A percentile compares a stretch with the other conserved stretches of the same genome.
Conservation (phyloP, 2,113 vertebrate species). For the Strix uralensis region DNA sequence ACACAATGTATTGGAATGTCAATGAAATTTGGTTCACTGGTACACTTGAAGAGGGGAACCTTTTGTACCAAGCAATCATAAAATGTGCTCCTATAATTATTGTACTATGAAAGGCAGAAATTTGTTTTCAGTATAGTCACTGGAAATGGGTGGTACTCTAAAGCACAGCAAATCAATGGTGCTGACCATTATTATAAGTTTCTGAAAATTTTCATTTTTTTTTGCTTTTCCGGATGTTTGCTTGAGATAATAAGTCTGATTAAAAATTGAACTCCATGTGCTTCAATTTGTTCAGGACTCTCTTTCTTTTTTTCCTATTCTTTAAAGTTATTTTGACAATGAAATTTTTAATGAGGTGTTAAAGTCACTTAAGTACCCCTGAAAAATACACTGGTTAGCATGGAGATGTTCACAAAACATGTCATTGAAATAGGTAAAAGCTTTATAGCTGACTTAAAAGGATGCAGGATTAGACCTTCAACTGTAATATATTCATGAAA, state of each 20-base stretch:
- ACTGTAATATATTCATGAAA: neutral
- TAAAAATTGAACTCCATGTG: neutral
- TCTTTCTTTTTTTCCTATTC: accelerated
- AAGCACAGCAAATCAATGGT: neutral
- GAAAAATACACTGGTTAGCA: neutral
- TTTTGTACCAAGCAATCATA: neutral
- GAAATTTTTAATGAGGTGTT: neutral
- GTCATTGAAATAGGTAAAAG: neutral
- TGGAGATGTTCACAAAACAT: neutral
- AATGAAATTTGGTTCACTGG: neutral
- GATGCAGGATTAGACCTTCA: neutral
- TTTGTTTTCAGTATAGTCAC: neutral
- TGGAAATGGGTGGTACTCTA: neutral
- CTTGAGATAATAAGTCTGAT: neutral
- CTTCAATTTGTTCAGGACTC: neutral
- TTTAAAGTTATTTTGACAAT: neutral
- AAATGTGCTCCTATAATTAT: neutral
- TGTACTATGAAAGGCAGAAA: neutral
- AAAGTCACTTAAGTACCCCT: neutral
- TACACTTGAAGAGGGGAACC: neutral
- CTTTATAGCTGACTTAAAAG: neutral
- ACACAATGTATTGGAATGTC: neutral
- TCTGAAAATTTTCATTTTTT: neutral
- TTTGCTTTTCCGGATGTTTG: neutral
- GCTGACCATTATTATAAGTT: neutral